A percentile compares a stretch with the other conserved stretches of the same genome.
Evolutionary conservation across 2,888 invertebrate species (phyloP).

Genomic region (Acrobasis repandana): DNA sequence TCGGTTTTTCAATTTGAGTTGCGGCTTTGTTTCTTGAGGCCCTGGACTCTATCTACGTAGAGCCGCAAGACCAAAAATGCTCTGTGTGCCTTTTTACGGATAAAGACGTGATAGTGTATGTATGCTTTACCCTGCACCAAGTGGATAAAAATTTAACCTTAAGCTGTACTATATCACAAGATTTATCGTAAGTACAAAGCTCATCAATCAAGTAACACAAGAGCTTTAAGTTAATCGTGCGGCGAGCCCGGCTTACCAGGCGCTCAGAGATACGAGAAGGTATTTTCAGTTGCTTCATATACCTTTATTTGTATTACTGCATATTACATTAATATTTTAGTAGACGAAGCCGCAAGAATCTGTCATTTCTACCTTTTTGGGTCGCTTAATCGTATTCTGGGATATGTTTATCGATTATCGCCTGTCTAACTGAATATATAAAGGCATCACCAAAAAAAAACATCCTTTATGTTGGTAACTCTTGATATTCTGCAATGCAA

Average conservation of each 20-base stretch:
- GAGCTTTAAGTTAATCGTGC: constrained; percentile 14
- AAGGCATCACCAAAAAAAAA: too few species aligned
- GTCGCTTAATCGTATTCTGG: neutral
- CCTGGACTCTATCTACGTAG: too few species aligned
- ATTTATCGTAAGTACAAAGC: constrained; percentile 6
- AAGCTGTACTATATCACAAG: constrained; percentile 6
- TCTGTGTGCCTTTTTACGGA: too few species aligned
- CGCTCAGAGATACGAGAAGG: neutral
- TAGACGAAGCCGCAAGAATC: neutral
- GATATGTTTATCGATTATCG: neutral
- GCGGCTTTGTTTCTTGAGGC: too few species aligned
- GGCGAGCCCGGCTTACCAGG: constrained; percentile 14
- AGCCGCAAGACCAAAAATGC: too few species aligned
- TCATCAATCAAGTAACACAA: constrained; percentile 14
- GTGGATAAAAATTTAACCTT: too few species aligned
- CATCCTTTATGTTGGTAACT: too few species aligned
- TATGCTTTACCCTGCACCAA: too few species aligned
- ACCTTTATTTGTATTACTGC: neutral
- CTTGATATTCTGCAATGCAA: too few species aligned
- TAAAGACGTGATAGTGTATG: too few species aligned
- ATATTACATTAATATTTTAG: constrained; percentile 7
- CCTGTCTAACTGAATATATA: too few species aligned
- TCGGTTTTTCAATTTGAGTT: too few species aligned
- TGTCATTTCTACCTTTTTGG: neutral
- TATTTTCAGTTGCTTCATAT: neutral